These are phyloP conservation scores for Aplochiton taeniatus DNA, from an alignment of 2,797 vertebrate species.

Conservation along the genomic window DNA sequence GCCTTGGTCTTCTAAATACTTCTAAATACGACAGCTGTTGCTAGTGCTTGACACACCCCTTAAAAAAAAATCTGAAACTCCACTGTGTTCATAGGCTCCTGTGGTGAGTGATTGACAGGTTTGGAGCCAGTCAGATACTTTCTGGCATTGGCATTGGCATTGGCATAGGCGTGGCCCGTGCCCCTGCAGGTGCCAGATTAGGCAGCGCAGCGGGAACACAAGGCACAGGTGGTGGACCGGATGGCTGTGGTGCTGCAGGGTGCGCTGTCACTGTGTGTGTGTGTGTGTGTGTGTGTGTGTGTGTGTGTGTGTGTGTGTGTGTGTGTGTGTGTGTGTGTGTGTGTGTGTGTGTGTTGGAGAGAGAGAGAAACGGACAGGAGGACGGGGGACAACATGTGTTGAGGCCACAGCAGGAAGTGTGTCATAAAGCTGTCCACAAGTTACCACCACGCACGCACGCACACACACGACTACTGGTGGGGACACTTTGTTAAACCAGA, in stretches of 20 bases:
- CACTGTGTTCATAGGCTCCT: slow-evolving; percentile 36
- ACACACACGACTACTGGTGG: not conserved
- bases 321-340: too few relatives aligned
- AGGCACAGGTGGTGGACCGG: slow-evolving; percentile 56
- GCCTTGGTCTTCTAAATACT: not conserved
- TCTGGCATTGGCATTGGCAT: too few relatives aligned
- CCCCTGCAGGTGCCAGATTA: slow-evolving; percentile 28
- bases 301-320: too few relatives aligned
- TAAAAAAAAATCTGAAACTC: slow-evolving; percentile 20
- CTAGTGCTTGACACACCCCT: slow-evolving; percentile 31
- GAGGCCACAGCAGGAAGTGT: not conserved
- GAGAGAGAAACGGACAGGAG: slow-evolving; percentile 1
- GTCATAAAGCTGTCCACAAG: slow-evolving; percentile 12
- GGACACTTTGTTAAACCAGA: too few relatives aligned
- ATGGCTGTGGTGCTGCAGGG: slow-evolving; percentile 10
- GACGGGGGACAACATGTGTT: slow-evolving; percentile 2
- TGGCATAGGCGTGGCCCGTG: slow-evolving; percentile 37
- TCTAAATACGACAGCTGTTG: slow-evolving; percentile 42
- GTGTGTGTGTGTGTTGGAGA: not conserved
- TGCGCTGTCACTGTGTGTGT: too few relatives aligned
- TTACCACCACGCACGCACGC: not conserved
- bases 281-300: too few relatives aligned
- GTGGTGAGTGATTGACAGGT: slow-evolving; percentile 42
- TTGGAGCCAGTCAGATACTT: slow-evolving; percentile 45
- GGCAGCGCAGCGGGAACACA: slow-evolving; percentile 9